These are phyloP conservation scores for Suricata suricatta DNA, from an alignment of 2,113 vertebrate genomes.

Conservation along the genomic window DNA sequence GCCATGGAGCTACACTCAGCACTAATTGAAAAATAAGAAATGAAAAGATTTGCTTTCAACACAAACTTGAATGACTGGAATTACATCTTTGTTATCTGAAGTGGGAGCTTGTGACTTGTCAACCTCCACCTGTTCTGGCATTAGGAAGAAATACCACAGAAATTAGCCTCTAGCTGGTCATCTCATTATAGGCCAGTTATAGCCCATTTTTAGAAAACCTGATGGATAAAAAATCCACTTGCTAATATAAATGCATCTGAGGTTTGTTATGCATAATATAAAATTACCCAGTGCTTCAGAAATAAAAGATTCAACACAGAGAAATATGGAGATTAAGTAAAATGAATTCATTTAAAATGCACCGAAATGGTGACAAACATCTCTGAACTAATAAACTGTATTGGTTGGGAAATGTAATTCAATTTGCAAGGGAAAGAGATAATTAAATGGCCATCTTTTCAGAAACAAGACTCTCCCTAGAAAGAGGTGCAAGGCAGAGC, in stretches of 20 bases:
- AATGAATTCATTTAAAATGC: conserved; percentile 32
- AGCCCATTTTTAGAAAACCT: conserved; percentile 47
- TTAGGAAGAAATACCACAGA: conserved; percentile 52
- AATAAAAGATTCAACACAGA: neutral
- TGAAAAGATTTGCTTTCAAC: conserved; percentile 71
- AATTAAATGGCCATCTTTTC: conserved; percentile 48
- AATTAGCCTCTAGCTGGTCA: conserved; percentile 68
- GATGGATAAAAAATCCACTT: conserved; percentile 24
- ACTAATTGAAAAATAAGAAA: conserved; percentile 74
- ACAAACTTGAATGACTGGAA: conserved; percentile 67
- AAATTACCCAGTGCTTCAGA: conserved; percentile 48
- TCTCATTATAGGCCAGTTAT: conserved; percentile 48
- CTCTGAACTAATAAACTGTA: conserved; percentile 16
- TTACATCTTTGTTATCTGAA: conserved; percentile 74
- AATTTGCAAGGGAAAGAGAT: conserved; percentile 55
- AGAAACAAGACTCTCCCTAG: neutral
- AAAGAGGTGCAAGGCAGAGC: neutral
- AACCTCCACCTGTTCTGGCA: conserved; percentile 56
- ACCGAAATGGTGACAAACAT: conserved; percentile 49
- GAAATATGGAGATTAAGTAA: conserved; percentile 8
- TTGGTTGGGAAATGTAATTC: conserved; percentile 9
- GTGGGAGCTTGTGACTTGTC: conserved; percentile 54
- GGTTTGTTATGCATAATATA: conserved; percentile 23
- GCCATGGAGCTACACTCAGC: neutral
- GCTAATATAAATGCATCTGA: conserved; percentile 35